Conservation (phyloP, 1,140 invertebrate species). For the Heliothis virescens region DNA sequence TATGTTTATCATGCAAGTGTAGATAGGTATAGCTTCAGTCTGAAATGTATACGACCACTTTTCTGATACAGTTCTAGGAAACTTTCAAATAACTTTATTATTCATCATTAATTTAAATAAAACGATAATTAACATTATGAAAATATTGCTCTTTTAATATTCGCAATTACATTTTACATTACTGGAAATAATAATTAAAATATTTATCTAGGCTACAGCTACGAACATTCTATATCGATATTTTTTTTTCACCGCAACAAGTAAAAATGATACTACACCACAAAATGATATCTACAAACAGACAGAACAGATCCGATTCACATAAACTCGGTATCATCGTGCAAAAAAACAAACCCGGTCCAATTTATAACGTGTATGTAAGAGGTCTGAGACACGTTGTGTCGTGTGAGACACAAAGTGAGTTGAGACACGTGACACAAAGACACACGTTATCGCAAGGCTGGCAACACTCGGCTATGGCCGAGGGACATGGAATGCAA, state of each 20-base stretch:
- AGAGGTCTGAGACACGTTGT: neutral
- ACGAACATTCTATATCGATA: neutral
- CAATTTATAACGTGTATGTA: neutral
- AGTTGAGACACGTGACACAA: constrained; percentile 4
- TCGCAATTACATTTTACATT: neutral
- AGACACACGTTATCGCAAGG: constrained; percentile 3
- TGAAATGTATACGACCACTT: no score
- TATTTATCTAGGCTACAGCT: neutral
- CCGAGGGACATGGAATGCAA: neutral
- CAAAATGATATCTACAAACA: no score
- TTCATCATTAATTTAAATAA: no score
- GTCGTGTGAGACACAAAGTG: constrained; percentile 18
- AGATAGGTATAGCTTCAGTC: no score
- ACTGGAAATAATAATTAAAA: neutral
- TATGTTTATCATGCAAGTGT: no score
- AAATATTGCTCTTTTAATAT: neutral
- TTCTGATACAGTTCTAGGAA: no score
- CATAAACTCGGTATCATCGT: no score
- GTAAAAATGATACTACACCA: no score
- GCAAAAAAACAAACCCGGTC: no score
- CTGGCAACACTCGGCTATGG: neutral
- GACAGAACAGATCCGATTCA: no score
- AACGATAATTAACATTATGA: neutral
- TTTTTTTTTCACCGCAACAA: neutral
- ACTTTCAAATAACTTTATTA: no score